These are phyloP conservation scores for Tenthredo livida DNA, from an alignment of 2,888 invertebrate species.

Conservation along the genomic window DNA sequence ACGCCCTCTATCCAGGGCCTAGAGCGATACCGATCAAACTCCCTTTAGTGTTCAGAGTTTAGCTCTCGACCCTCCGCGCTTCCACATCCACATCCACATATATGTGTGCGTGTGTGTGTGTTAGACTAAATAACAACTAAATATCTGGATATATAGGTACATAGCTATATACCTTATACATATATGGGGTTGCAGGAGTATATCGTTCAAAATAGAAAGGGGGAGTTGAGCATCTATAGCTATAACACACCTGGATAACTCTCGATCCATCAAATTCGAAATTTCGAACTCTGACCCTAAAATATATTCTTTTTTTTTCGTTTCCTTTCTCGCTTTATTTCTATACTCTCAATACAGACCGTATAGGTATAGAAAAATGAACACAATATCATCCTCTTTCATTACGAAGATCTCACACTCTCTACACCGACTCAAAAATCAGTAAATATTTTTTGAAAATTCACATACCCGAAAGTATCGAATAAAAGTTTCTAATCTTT, in stretches of 20 bases:
- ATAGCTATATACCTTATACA: neutral
- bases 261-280: neutral
- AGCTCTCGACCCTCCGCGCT: neutral
- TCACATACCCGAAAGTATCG: too few relatives aligned
- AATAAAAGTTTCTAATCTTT: too few relatives aligned
- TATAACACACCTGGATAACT: neutral
- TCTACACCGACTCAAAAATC: too few relatives aligned
- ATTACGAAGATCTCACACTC: too few relatives aligned
- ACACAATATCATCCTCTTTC: too few relatives aligned
- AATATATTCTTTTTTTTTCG: too few relatives aligned
- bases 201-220: neutral
- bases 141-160: neutral
- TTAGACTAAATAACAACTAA: constrained; percentile 1
- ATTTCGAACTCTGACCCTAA: neutral
- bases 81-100: neutral
- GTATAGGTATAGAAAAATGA: too few relatives aligned
- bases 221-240: neutral
- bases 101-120: neutral
- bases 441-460: too few relatives aligned
- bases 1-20: neutral
- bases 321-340: too few relatives aligned
- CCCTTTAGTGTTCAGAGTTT: neutral
- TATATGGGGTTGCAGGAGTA: neutral
- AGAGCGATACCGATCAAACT: neutral
- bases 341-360: too few relatives aligned